Base-by-base conservation (phyloP, 2,888 invertebrate genomes). In the Gnatocerus cornutus region DNA sequence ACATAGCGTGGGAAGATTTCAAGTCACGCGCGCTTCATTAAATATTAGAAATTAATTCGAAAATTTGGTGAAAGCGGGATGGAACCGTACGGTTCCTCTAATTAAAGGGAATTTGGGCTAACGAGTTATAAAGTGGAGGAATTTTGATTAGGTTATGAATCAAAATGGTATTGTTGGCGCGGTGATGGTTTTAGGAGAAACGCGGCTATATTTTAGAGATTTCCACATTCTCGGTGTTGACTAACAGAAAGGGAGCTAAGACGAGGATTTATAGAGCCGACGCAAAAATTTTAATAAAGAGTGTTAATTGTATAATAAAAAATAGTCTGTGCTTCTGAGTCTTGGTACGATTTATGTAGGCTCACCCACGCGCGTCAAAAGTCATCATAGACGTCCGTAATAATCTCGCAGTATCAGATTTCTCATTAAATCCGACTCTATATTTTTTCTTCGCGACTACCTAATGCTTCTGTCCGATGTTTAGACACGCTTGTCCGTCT, bases 391-490 rank as follows among this genome's bases (percentile, higher is more conserved):
- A 58, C 6, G 29, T 45, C 53, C 56, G 56, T 61, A 61, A 48
- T 61, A 61, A 61, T 29, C 61, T 5, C 21, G 4, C 39, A 7
- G 41, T 64, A 67, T 67, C 66, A 48, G 66, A 67, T 67, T 59
- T 41, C 30, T 67, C 59, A 67, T 68, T 68, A 68, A 68, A 59
- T 27, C 29, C 8, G 46, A 59, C 27, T 64, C 65, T 8, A 12
- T 27, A 33, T 63, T 41, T 8, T 55, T 68, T 62, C 53, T 68
- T 27, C 33, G 12, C 10, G 45, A 55, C 68, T 68, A 68, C 68
- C 62, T 68, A 68, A 68, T 68, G 68, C 68, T 68, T 62, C 68
- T 68, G 68, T 68, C 68, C 50, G 61, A 50, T 68, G 46, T 68
- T 68, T 68, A 68, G 68, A 68, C 62, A 68, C 62, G 68, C 45